Evolutionary conservation across 2,113 vertebrate genomes (phyloP).

Genomic region (Ursus arctos): DNA sequence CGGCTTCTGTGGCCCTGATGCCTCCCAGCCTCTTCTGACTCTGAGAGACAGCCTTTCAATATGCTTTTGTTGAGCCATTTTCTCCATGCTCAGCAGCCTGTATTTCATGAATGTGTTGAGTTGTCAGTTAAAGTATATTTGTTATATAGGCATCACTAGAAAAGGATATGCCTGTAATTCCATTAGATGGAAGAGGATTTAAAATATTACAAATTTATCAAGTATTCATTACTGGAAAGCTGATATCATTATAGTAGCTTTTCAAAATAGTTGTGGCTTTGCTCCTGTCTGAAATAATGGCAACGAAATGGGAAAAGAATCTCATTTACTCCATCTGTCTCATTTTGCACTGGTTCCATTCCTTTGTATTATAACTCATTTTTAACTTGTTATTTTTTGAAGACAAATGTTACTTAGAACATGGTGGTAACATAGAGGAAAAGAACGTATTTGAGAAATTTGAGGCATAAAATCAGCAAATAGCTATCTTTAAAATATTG

Average conservation of each 20-base stretch:
- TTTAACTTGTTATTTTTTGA: neutral
- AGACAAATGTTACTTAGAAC: neutral
- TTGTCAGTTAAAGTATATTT: neutral
- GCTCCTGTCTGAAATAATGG: neutral
- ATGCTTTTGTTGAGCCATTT: neutral
- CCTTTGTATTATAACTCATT: constrained; percentile 6
- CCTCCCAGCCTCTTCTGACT: neutral
- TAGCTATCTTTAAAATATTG: neutral
- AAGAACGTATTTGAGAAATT: neutral
- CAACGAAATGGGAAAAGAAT: neutral
- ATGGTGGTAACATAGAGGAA: neutral
- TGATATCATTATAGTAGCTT: neutral
- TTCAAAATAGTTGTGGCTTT: neutral
- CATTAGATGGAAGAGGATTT: neutral
- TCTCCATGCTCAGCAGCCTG: rapidly evolving
- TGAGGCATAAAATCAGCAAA: neutral
- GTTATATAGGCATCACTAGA: rapidly evolving
- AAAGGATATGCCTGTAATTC: neutral
- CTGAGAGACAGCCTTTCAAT: neutral
- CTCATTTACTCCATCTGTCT: neutral
- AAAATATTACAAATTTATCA: neutral
- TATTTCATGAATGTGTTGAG: rapidly evolving
- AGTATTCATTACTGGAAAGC: neutral
- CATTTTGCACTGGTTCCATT: constrained; percentile 17
- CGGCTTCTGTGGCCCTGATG: neutral